Conservation (phyloP, 2,113 vertebrate genomes). For the Coregonus clupeaformis region DNA sequence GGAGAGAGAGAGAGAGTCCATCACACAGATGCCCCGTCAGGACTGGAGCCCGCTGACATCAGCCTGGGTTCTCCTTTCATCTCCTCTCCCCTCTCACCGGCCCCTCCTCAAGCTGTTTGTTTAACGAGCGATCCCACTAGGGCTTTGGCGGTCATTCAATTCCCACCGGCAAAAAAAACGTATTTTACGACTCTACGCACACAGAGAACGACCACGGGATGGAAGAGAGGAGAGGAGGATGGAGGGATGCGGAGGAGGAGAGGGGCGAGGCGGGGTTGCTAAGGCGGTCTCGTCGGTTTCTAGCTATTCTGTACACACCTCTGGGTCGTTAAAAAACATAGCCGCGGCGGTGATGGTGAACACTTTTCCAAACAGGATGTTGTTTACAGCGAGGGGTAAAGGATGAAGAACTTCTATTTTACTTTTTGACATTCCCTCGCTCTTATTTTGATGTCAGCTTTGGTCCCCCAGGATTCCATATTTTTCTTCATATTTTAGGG, state of each 20-base stretch:
- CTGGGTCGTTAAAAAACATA: neutral
- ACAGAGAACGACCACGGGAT: conserved; percentile 10
- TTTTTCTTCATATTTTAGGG: no score
- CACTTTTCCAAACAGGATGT: conserved; percentile 29
- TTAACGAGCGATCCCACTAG: conserved; percentile 11
- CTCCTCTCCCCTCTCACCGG: conserved; percentile 19
- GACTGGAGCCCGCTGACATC: conserved; percentile 6
- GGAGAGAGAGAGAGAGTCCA: conserved; percentile 13
- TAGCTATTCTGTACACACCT: neutral
- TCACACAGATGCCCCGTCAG: conserved; percentile 1
- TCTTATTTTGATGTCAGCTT: no score
- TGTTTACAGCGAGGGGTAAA: conserved; percentile 13
- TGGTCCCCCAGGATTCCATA: neutral
- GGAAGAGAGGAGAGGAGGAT: conserved; percentile 1
- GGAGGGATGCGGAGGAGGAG: neutral
- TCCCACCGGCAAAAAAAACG: conserved; percentile 19
- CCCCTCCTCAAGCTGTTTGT: conserved; percentile 28
- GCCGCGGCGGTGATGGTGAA: no score
- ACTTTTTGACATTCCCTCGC: no score
- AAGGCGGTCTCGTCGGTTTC: neutral
- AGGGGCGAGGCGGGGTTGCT: neutral
- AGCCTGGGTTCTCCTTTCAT: conserved; percentile 31
- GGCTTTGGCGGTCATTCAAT: no score
- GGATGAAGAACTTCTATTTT: no score
- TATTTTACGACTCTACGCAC: conserved; percentile 27